Percentiles rank a stretch among this genome's conserved stretches.
Conservation (phyloP, 2,888 invertebrate genomes). For the Eupsilia transversa region DNA sequence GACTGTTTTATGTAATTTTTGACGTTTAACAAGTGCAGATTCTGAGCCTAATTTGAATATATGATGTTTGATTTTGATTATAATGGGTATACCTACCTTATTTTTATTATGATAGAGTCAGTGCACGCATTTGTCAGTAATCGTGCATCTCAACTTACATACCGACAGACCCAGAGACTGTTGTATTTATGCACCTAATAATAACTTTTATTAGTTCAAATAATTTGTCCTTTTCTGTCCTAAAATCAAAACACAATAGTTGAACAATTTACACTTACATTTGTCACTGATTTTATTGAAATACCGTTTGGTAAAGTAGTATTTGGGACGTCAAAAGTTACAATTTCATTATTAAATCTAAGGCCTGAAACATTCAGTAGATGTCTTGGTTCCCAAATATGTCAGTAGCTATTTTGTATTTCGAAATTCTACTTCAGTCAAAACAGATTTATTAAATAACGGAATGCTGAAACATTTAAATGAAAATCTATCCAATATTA, state of each 20-base stretch:
- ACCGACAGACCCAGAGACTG: background rate
- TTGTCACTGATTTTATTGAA: slow-evolving; percentile 20
- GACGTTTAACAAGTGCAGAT: background rate
- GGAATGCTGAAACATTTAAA: background rate
- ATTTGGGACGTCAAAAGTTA: slow-evolving; percentile 26
- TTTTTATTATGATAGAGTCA: too few species aligned
- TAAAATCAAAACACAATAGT: slow-evolving; percentile 1
- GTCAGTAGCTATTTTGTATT: slow-evolving; percentile 10
- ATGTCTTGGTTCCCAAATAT: slow-evolving; percentile 11
- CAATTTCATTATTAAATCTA: slow-evolving; percentile 31
- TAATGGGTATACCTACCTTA: background rate
- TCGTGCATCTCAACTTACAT: too few species aligned
- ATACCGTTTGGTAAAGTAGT: slow-evolving; percentile 21
- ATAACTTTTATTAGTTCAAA: background rate
- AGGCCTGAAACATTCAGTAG: slow-evolving; percentile 14
- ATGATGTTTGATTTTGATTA: background rate
- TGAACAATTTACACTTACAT: background rate
- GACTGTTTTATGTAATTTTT: background rate
- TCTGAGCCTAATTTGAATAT: background rate
- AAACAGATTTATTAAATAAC: slow-evolving; percentile 8
- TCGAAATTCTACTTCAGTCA: background rate
- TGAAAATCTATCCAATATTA: too few species aligned
- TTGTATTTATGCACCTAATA: background rate
- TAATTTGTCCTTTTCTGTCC: background rate
- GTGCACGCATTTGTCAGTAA: too few species aligned